Conservation (phyloP, 2,113 vertebrate species). For the Psittacula cyanocephala region DNA sequence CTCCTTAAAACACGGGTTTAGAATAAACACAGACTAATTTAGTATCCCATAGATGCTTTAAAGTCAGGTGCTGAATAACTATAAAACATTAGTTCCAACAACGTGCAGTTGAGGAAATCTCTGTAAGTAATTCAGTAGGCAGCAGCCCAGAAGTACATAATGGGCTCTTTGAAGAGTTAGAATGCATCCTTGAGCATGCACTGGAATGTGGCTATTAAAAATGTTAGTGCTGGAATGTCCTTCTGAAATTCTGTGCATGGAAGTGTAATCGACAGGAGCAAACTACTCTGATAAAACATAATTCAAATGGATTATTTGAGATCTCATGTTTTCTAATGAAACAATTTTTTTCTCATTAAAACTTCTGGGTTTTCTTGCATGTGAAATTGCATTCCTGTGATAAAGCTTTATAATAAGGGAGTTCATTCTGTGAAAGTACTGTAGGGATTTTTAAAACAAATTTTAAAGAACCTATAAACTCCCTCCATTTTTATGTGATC, state of each 20-base stretch:
- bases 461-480: not conserved
- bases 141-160: not conserved
- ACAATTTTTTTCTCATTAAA: not conserved
- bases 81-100: not conserved
- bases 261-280: not conserved
- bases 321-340: not conserved
- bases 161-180: not conserved
- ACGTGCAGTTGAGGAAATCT: not conserved
- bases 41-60: not conserved
- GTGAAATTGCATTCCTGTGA: not conserved
- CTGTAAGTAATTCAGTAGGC: not conserved
- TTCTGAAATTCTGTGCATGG: not conserved
- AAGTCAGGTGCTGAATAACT: not conserved
- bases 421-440: not conserved
- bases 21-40: not conserved
- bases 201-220: not conserved
- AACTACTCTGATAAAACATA: not conserved
- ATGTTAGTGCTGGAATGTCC: not conserved
- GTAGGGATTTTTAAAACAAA: not conserved
- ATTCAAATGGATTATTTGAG: not conserved
- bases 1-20: not conserved
- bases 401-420: not conserved
- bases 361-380: not conserved
- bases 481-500: not conserved
- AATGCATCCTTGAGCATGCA: not conserved